phyloP scores from a whole-genome alignment of 2,113 vertebrate species.

The Anseranas semipalmata region DNA sequence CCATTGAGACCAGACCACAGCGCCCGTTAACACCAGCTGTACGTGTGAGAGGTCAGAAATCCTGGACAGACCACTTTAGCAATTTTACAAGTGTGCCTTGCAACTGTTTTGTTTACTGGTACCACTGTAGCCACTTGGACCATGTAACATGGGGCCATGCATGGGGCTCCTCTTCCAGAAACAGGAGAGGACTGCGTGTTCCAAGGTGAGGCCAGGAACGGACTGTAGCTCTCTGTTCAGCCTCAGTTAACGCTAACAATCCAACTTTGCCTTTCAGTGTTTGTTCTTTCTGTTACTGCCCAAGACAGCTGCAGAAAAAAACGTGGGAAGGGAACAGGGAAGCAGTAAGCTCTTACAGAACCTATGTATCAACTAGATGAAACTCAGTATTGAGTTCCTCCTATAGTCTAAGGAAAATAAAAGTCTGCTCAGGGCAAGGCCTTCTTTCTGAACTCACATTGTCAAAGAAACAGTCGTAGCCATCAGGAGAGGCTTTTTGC shows the following conservation, averaged over 20 bases:
- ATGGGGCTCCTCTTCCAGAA: neutral
- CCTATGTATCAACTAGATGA: neutral
- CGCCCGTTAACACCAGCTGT: neutral
- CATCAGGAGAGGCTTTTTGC: conserved; percentile 81
- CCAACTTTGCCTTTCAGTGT: neutral
- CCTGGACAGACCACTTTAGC: neutral
- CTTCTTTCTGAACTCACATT: conserved; percentile 78
- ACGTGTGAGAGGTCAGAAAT: neutral
- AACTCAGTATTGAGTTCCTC: neutral
- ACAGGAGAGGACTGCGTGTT: neutral
- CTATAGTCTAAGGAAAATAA: neutral
- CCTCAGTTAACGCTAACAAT: neutral
- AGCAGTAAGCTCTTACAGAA: neutral
- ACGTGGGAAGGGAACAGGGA: neutral
- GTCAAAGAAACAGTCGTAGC: conserved; percentile 91
- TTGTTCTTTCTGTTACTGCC: neutral
- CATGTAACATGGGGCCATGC: fast-evolving
- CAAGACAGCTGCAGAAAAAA: neutral
- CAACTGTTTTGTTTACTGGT: neutral
- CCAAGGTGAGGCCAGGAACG: neutral
- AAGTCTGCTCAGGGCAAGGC: neutral
- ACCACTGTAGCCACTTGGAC: neutral
- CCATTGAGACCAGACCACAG: neutral
- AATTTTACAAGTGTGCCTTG: neutral
- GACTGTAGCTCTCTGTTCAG: neutral